Percentiles rank a stretch among this genome's conserved stretches.
Conservation (phyloP, 2,113 vertebrate species). For the Rhinolophus sinicus region DNA sequence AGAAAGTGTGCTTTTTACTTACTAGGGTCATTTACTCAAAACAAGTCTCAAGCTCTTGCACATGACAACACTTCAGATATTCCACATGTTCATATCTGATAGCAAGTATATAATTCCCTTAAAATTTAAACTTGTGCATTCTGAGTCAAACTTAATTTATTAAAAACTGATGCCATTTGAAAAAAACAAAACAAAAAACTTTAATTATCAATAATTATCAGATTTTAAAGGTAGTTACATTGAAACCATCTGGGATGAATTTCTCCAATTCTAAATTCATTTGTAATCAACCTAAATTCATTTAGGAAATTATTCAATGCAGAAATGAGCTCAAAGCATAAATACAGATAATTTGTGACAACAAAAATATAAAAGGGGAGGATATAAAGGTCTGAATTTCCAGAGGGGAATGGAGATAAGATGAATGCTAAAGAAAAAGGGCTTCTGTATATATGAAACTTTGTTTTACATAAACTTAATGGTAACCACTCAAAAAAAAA, state of each 20-base stretch:
- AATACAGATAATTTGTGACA: too few relatives aligned
- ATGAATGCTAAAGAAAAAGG: too few relatives aligned
- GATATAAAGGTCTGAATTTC: too few relatives aligned
- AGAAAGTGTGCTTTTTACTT: not conserved
- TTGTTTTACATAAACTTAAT: too few relatives aligned
- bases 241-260: not conserved
- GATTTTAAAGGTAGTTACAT: not conserved
- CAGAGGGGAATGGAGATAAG: too few relatives aligned
- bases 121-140: not conserved
- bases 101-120: not conserved
- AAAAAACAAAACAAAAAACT: not conserved
- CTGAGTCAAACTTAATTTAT: not conserved
- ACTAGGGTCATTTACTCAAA: not conserved
- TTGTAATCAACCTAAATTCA: not conserved
- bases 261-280: not conserved
- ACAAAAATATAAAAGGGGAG: too few relatives aligned
- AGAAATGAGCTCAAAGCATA: too few relatives aligned
- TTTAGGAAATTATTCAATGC: not conserved
- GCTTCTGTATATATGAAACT: too few relatives aligned
- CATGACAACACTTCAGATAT: not conserved
- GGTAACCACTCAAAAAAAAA: too few relatives aligned
- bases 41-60: not conserved
- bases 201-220: not conserved
- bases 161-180: not conserved
- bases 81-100: not conserved